phyloP scores from a whole-genome alignment of 2,888 invertebrate species.

The Ectemnius cavifrons region DNA sequence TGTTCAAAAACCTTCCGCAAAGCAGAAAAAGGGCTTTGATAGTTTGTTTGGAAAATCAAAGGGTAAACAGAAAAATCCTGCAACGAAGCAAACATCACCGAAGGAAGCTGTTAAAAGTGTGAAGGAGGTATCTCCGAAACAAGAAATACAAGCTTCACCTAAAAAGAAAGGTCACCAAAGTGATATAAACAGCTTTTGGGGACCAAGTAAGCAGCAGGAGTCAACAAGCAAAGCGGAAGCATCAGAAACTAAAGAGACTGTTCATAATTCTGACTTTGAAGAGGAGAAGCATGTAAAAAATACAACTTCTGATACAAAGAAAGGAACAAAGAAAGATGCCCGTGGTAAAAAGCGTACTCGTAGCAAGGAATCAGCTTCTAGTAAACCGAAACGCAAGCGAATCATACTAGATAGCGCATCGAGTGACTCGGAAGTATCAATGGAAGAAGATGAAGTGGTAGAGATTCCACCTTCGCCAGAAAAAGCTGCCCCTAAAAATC shows the following conservation, averaged over 20 bases:
- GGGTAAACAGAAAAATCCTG: slow-evolving; percentile 46
- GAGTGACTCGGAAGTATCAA: slow-evolving; percentile 60
- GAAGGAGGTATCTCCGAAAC: slow-evolving; percentile 26
- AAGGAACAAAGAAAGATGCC: slow-evolving; percentile 38
- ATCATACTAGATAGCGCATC: slow-evolving; percentile 67
- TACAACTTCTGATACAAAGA: slow-evolving; percentile 9
- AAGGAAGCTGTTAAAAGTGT: slow-evolving; percentile 2
- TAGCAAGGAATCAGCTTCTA: slow-evolving; percentile 49
- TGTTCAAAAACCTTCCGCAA: slow-evolving; percentile 44
- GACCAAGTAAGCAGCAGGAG: slow-evolving; percentile 10
- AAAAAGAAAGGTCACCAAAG: slow-evolving; percentile 30
- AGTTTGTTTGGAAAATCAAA: slow-evolving; percentile 67
- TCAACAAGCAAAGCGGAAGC: background rate
- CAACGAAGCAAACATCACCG: background rate
- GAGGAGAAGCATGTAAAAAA: slow-evolving; percentile 11
- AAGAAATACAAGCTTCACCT: background rate
- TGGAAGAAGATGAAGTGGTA: slow-evolving; percentile 31
- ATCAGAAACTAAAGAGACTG: background rate
- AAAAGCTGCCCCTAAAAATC: slow-evolving; percentile 31
- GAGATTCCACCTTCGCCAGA: background rate
- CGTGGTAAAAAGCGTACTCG: slow-evolving; percentile 66
- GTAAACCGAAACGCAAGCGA: slow-evolving; percentile 67
- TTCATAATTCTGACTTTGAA: slow-evolving; percentile 13
- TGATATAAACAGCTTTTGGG: slow-evolving; percentile 30
- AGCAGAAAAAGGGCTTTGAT: slow-evolving; percentile 59